These are phyloP conservation scores for Drosophila aff. DNA, from an alignment of 1,140 invertebrate genomes.

Conservation along the genomic window DNA sequence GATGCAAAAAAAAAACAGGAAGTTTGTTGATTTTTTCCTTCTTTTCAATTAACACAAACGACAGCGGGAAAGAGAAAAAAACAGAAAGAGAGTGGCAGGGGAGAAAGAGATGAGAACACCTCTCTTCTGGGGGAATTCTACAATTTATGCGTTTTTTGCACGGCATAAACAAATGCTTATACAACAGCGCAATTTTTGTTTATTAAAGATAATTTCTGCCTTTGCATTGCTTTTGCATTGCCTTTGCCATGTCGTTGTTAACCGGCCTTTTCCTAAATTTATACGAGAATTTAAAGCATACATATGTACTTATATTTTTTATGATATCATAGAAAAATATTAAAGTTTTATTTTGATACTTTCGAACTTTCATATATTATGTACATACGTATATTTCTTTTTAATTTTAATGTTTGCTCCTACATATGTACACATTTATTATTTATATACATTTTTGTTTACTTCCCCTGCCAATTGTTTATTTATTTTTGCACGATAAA, in stretches of 20 bases:
- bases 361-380: not conserved
- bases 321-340: not conserved
- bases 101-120: not conserved
- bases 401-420: not conserved
- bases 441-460: not conserved
- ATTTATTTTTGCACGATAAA: conserved; percentile 29
- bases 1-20: conserved; percentile 56
- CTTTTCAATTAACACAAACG: conserved; percentile 66
- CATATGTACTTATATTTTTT: too few relatives aligned
- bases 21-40: conserved; percentile 69
- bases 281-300: too few relatives aligned
- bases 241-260: not conserved
- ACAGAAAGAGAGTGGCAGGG: not conserved
- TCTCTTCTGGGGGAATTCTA: conserved; percentile 47
- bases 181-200: conserved; percentile 54
- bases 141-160: conserved; percentile 61
- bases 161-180: conserved; percentile 65
- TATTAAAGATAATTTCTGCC: conserved; percentile 64
- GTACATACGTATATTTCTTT: not conserved
- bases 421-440: not conserved
- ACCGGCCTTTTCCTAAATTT: not conserved
- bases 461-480: conserved; percentile 13
- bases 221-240: conserved; percentile 4
- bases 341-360: not conserved
- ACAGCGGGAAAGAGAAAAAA: conserved; percentile 5